Base-by-base conservation (phyloP, 2,113 vertebrate species). In the Cathartes aura region DNA sequence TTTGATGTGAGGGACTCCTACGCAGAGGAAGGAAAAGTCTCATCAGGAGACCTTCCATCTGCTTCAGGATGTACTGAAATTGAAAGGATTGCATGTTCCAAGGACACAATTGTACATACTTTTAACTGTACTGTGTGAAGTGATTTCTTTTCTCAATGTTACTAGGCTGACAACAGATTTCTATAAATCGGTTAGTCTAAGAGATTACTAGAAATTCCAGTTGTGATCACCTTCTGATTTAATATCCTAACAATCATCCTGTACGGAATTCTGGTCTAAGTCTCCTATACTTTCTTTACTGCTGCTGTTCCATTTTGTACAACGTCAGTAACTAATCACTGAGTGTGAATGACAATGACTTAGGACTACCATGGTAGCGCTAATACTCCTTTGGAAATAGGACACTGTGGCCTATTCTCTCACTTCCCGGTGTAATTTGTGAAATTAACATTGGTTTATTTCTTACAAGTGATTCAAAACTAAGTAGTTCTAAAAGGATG, bases 1-100 rank as follows among this genome's bases (percentile, higher is more conserved):
- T 95, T 97, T 90, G 73, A 75, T 94, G 73, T 42, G 62, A 74
- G 90, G 58, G 66, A 90, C 78, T 96, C 58, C 84, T 72, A 8
- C 4, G 4, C 43, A 91, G 91, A 93, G 96, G 90, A 95, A 95
- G 96, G 92, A 95, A 97, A 90, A 94, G 43, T 90, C 92, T 92
- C 71, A 73, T 93, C 79, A 81, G 88, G 85, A 92, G 92, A 83
- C 74, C 74, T 95, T 91, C 84, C 66, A 47, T 93, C 79, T 93
- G 62, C 79, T 89, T 76, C 82, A 96, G 85, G 75, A 94, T 75
- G 63, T 83, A 45, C 67, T 80, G 92, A 73, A 85, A 85, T n/a
- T 64, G 58, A 72, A 91, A 91, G 82, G 36, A 58, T 78, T 85
- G n/a, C 16, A 4, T 58, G 68, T 87, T 85, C 55, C 76, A 93